Conservation (phyloP, 2,113 vertebrate species). For the Callaeas wilsoni region DNA sequence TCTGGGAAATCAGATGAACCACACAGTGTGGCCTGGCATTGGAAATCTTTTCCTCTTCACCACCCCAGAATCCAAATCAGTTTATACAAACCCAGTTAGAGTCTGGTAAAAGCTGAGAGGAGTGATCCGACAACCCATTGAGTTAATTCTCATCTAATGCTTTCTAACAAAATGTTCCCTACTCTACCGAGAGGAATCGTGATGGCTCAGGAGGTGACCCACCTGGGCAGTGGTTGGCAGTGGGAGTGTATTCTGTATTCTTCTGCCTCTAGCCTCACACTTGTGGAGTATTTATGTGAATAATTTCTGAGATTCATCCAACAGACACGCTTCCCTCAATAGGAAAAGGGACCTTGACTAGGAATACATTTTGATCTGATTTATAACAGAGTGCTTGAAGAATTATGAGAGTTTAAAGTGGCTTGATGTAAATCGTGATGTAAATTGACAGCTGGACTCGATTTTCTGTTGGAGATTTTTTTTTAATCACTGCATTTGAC, state of each 20-base stretch:
- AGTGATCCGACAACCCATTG: neutral
- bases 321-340: too few relatives aligned
- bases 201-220: neutral
- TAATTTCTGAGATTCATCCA: neutral
- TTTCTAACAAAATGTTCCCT: neutral
- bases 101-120: neutral
- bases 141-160: neutral
- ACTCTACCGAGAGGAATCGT: neutral
- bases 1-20: neutral
- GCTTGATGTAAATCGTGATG: conserved; percentile 36
- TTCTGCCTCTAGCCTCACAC: neutral
- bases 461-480: neutral
- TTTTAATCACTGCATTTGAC: neutral
- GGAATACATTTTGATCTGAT: conserved; percentile 11
- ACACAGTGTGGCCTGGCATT: neutral
- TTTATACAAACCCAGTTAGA: neutral
- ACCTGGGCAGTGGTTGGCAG: neutral
- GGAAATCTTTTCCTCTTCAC: neutral
- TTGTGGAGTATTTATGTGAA: neutral
- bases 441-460: conserved; percentile 1
- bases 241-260: neutral
- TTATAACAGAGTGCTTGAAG: neutral
- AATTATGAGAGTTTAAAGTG: conserved; percentile 18
- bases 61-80: neutral
- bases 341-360: neutral